phyloP scores from a whole-genome alignment of 2,113 vertebrate species.

The Poeciliopsis retropinna region DNA sequence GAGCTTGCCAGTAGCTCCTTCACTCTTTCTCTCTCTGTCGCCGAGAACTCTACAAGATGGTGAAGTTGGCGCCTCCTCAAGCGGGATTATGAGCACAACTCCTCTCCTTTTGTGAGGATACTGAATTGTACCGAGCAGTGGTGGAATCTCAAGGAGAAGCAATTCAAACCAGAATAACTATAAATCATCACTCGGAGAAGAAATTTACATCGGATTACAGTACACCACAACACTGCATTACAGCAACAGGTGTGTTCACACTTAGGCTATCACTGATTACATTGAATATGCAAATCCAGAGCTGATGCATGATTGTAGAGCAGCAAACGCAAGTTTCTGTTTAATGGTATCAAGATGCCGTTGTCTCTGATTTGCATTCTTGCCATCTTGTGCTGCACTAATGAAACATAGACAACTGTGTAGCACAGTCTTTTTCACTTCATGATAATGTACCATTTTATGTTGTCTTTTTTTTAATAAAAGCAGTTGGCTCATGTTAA shows the following conservation, averaged over 20 bases:
- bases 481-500: background rate
- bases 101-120: slow-evolving; percentile 24
- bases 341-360: slow-evolving; percentile 49
- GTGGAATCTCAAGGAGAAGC: slow-evolving; percentile 25
- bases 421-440: slow-evolving; percentile 29
- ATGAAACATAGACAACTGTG: slow-evolving; percentile 51
- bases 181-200: slow-evolving; percentile 20
- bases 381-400: slow-evolving; percentile 37
- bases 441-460: slow-evolving; percentile 24
- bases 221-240: slow-evolving; percentile 20
- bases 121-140: slow-evolving; percentile 2
- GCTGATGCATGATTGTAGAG: slow-evolving; percentile 52
- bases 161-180: slow-evolving; percentile 28
- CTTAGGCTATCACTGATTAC: slow-evolving; percentile 51
- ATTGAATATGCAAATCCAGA: slow-evolving; percentile 67
- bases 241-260: slow-evolving; percentile 43
- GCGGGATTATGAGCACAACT: slow-evolving; percentile 43
- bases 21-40: slow-evolving; percentile 66
- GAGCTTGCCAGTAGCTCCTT: slow-evolving; percentile 70
- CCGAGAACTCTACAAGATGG: slow-evolving; percentile 57
- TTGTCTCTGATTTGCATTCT: slow-evolving; percentile 59
- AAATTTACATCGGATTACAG: slow-evolving; percentile 32
- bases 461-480: background rate
- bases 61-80: slow-evolving; percentile 55
- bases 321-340: slow-evolving; percentile 32